Conservation (phyloP, 1,140 invertebrate genomes). For the Parapsyche elsis region DNA sequence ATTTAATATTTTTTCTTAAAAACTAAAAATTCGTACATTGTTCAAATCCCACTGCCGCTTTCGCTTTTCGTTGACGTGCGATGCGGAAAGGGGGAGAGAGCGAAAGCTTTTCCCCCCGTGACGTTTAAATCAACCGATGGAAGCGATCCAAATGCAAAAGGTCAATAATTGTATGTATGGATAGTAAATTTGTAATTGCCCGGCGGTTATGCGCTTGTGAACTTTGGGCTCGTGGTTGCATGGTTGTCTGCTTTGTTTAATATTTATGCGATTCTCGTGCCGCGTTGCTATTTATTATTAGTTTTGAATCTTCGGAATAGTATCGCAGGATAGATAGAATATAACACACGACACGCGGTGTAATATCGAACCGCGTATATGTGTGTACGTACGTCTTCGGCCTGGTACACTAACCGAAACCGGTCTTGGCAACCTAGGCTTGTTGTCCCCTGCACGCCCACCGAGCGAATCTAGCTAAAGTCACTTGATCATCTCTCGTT, state of each 20-base stretch:
- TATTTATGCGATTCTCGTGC: too few relatives aligned
- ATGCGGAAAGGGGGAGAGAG: too few relatives aligned
- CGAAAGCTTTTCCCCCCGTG: too few relatives aligned
- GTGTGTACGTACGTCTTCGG: neutral
- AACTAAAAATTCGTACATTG: neutral
- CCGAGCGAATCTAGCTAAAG: constrained; percentile 7
- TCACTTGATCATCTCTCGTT: neutral
- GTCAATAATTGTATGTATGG: too few relatives aligned
- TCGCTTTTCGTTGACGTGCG: too few relatives aligned
- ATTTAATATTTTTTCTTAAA: constrained; percentile 22
- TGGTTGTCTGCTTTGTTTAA: too few relatives aligned
- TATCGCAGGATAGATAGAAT: neutral
- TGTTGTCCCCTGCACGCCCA: constrained; percentile 10
- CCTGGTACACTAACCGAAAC: constrained; percentile 1
- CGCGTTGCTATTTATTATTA: neutral
- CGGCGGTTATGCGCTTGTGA: too few relatives aligned
- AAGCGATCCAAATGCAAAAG: too few relatives aligned
- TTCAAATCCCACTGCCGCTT: too few relatives aligned
- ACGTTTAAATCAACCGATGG: too few relatives aligned
- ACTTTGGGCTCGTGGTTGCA: too few relatives aligned
- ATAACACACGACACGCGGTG: neutral
- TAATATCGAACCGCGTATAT: neutral
- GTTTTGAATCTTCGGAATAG: neutral
- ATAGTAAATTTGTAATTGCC: too few relatives aligned
- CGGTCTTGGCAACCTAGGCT: constrained; percentile 13